Evolutionary conservation across 2,888 invertebrate species (phyloP).

Genomic region (Ariolimax columbianus): DNA sequence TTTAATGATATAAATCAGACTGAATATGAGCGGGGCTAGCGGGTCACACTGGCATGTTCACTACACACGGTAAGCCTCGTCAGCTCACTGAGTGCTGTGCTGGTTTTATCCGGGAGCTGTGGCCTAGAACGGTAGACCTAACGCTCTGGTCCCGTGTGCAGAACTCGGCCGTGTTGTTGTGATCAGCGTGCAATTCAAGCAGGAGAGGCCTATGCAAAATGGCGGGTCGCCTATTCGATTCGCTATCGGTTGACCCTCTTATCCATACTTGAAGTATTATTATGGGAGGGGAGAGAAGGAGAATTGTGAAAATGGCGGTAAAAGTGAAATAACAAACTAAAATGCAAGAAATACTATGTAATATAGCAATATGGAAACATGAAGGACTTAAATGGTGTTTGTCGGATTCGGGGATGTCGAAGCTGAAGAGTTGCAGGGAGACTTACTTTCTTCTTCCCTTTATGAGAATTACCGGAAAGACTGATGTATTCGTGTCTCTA

Average conservation of each 20-base stretch:
- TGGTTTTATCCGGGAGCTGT: not conserved
- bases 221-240: not conserved
- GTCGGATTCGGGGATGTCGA: too few species aligned
- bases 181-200: not conserved
- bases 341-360: too few species aligned
- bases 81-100: not conserved
- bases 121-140: not conserved
- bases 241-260: not conserved
- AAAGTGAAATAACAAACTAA: too few species aligned
- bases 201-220: constrained; percentile 1
- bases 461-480: too few species aligned
- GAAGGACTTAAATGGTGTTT: too few species aligned
- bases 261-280: too few species aligned
- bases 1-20: not conserved
- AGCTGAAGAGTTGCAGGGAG: too few species aligned
- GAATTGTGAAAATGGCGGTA: too few species aligned
- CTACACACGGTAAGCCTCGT: not conserved
- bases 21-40: not conserved
- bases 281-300: too few species aligned
- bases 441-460: too few species aligned
- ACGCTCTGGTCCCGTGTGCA: not conserved
- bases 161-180: not conserved
- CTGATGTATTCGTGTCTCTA: too few species aligned
- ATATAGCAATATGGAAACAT: too few species aligned
- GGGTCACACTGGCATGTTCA: not conserved